These are phyloP conservation scores for Pollachius pollachius DNA, from an alignment of 2,113 vertebrate genomes.

Conservation along the genomic window DNA sequence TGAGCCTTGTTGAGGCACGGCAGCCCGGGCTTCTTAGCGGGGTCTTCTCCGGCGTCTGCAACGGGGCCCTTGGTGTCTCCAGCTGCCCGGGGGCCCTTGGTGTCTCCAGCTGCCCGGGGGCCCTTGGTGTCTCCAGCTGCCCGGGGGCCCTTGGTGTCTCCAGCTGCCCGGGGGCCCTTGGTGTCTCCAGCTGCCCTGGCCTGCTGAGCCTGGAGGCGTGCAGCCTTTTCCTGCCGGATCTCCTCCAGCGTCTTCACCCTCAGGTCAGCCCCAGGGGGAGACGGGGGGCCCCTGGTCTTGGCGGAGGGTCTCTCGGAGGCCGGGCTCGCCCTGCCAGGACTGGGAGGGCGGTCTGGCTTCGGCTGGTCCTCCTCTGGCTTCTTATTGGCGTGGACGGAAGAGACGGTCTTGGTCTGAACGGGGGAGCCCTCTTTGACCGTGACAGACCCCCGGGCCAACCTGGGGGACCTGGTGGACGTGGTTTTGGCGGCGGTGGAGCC, in stretches of 20 bases:
- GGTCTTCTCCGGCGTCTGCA: conserved; percentile 18
- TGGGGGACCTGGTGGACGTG: conserved; percentile 35
- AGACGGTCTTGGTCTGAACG: conserved; percentile 67
- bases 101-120: conserved; percentile 16
- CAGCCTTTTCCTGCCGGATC: conserved; percentile 89
- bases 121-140: conserved; percentile 28
- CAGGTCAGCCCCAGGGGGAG: conserved; percentile 51
- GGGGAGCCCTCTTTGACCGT: conserved; percentile 35
- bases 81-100: conserved; percentile 22
- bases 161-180: conserved; percentile 14
- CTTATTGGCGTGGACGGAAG: conserved; percentile 77
- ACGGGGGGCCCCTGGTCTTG: not conserved
- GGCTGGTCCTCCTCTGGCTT: conserved; percentile 67
- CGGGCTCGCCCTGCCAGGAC: conserved; percentile 15
- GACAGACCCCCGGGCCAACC: conserved; percentile 29
- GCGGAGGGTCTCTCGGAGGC: not conserved
- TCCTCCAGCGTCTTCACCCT: conserved; percentile 90
- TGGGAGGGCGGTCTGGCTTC: conserved; percentile 16
- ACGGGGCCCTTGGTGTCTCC: conserved; percentile 22
- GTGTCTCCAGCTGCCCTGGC: conserved; percentile 16
- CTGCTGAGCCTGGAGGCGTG: conserved; percentile 69
- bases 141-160: conserved; percentile 25
- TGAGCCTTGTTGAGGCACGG: conserved; percentile 65
- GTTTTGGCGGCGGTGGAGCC: conserved; percentile 31
- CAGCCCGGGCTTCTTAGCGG: conserved; percentile 50